Evolutionary conservation across 2,113 vertebrate species (phyloP).

Genomic region (Nothocercus nigrocapillus): DNA sequence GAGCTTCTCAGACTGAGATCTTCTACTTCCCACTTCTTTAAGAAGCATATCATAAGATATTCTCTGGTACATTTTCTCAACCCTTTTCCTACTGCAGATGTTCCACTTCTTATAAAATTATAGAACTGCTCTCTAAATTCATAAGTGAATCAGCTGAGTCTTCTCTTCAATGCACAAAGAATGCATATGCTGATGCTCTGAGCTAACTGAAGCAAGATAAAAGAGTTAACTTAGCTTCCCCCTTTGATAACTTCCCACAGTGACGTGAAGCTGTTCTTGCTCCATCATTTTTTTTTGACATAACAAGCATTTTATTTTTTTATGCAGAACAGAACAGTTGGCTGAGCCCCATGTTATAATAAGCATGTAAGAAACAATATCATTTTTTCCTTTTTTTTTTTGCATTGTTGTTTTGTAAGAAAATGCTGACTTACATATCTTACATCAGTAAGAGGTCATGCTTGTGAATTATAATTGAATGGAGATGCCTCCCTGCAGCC

Average conservation of each 20-base stretch:
- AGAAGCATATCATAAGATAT: neutral
- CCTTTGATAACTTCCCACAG: neutral
- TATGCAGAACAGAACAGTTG: neutral
- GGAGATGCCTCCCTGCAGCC: neutral
- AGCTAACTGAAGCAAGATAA: neutral
- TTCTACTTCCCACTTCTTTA: neutral
- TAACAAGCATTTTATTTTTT: neutral
- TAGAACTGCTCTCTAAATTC: neutral
- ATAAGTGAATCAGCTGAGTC: neutral
- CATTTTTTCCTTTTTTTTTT: neutral
- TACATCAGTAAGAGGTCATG: neutral
- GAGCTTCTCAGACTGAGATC: neutral
- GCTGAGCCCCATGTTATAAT: neutral
- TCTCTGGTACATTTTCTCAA: neutral
- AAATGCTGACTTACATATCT: neutral
- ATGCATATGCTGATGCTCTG: neutral
- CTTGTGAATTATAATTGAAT: neutral
- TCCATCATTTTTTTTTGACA: neutral
- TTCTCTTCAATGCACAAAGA: neutral
- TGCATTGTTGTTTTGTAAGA: neutral
- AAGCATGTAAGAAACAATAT: neutral
- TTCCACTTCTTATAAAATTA: neutral
- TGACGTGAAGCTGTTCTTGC: neutral
- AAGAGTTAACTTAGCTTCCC: neutral
- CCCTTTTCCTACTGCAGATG: neutral